Base-by-base conservation (phyloP, 37 sponge, comb jelly and placozoan species). In the Eunapius fragilis region DNA sequence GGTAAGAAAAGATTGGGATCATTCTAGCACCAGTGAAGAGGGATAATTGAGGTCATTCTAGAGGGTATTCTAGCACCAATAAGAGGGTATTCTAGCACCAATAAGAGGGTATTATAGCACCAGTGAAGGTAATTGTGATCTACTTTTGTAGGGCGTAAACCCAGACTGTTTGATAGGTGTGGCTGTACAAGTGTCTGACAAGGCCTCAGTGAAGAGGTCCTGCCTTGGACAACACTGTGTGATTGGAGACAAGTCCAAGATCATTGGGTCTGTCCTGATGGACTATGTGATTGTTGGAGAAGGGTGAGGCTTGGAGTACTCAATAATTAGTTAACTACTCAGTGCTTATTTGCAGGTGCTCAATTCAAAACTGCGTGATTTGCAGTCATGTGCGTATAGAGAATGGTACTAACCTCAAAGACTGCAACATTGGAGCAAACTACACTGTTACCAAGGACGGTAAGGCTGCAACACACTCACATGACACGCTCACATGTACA, bases 221-320 rank as follows among this genome's bases (percentile, higher is more conserved):
- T 69, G 78, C 6, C 58, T 97, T 36, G 96, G 94, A 0, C 26
- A 74, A 0, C 96, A 89, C 45, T 91, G 92, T 31, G 22, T 27
- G 38, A 83, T 97, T 13, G 87, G 85, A 77, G 96, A 95, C 68
- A 93, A 84, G 70, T 83, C 82, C 30, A 95, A 89, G 72, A 71
- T 97, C 24, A 68, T 91, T 25, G 89, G 86, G 81, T 93, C 86
- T 14, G 80, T 97, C 19, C 23, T 97, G 12, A 95, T 97, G 96
- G 98, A 97, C 31, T 86, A 93, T 82, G 98, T 97, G 3, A 77
- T 49, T 19, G 87, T 97, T 25, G 95, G 91, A 72, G 96, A 95
- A 31, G 88, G 84, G 91, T 90, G 36, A 68, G 84, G 38, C 5
- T 41, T 38, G 14, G 0, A 71, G 36, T 25, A 1, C 12, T 68